Conservation (phyloP, 2,113 vertebrate genomes). For the Vulpes vulpes region DNA sequence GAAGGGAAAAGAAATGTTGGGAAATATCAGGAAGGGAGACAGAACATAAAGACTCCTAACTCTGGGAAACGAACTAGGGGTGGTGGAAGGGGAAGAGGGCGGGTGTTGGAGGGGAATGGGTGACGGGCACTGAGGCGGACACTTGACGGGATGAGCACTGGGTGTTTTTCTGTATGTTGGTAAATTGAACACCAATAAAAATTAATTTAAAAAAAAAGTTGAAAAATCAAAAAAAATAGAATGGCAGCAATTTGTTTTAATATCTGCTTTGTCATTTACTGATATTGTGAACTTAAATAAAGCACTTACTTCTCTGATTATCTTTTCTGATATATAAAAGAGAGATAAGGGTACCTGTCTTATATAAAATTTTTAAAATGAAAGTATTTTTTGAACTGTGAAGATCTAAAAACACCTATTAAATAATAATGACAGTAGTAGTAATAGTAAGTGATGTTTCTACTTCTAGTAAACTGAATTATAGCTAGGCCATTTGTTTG, state of each 20-base stretch:
- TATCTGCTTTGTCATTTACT: not conserved
- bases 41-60: no score
- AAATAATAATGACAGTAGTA: not conserved
- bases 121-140: no score
- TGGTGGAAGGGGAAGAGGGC: no score
- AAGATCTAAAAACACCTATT: not conserved
- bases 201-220: no score
- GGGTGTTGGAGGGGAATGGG: no score
- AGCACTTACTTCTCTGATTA: not conserved
- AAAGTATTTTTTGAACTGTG: not conserved
- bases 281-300: slow-evolving; percentile 7
- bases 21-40: no score
- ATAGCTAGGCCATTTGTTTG: not conserved
- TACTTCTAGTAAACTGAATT: not conserved
- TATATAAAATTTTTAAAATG: slow-evolving; percentile 16
- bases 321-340: not conserved
- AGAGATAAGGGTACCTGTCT: not conserved
- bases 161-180: no score
- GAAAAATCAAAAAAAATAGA: not conserved
- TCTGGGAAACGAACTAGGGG: no score
- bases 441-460: not conserved
- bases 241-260: slow-evolving; percentile 26
- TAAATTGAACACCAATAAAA: no score
- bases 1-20: no score
- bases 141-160: no score